Percentiles rank a stretch among this genome's conserved stretches.
Evolutionary conservation across 2,113 vertebrate genomes (phyloP).

Genomic region (Rhinichthys klamathensis): DNA sequence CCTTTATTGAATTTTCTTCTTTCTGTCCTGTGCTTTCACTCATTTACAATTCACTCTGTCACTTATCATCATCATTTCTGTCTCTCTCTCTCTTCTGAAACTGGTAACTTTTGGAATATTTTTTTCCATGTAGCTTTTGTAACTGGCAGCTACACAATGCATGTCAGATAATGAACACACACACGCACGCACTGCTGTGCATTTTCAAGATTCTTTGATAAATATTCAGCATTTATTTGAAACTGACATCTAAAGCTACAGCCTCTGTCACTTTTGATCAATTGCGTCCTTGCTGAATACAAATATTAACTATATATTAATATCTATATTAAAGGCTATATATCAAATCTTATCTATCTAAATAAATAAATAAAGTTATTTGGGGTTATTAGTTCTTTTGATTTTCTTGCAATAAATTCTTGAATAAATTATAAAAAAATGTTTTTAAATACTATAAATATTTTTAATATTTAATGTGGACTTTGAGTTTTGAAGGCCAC

Average conservation of each 20-base stretch:
- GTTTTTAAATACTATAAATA: not conserved
- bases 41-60: slow-evolving; percentile 21
- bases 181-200: no score
- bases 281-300: no score
- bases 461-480: not conserved
- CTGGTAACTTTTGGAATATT: slow-evolving; percentile 40
- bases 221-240: no score
- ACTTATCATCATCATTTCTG: slow-evolving; percentile 17
- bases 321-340: no score
- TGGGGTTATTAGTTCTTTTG: not conserved
- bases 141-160: not conserved
- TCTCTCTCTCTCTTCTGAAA: slow-evolving; percentile 17
- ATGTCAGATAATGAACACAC: no score
- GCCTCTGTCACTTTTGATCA: no score
- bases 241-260: no score
- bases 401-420: not conserved
- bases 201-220: no score
- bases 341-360: no score
- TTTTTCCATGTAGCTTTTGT: slow-evolving; percentile 78
- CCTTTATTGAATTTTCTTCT: slow-evolving; percentile 46
- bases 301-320: no score
- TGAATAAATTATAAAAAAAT: not conserved
- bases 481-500: not conserved
- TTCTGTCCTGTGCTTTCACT: slow-evolving; percentile 30
- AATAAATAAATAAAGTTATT: no score